A percentile compares a stretch with the other conserved stretches of the same genome.
These are phyloP conservation scores for Trachymyrmex septentrionalis DNA, from an alignment of 1,140 invertebrate genomes.

Conservation along the genomic window DNA sequence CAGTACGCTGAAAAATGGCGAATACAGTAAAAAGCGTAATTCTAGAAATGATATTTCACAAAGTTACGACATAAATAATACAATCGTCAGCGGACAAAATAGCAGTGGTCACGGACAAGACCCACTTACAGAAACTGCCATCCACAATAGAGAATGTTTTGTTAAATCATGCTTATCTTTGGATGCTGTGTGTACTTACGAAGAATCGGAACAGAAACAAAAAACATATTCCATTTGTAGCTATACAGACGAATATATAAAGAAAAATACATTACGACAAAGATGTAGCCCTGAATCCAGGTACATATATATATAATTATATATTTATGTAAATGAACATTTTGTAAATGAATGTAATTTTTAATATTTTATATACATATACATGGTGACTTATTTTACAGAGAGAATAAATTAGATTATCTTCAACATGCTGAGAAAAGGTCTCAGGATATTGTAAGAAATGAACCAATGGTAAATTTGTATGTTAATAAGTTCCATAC, in stretches of 20 bases:
- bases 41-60: conserved; percentile 25
- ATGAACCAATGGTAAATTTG: conserved; percentile 58
- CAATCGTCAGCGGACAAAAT: conserved; percentile 37
- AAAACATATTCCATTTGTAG: conserved; percentile 71
- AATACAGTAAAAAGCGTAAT: conserved; percentile 14
- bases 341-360: too few species aligned
- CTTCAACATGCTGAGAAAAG: conserved; percentile 56
- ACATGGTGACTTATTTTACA: conserved; percentile 2
- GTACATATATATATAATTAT: conserved; percentile 76
- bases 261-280: conserved; percentile 57
- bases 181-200: conserved; percentile 66
- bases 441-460: conserved; percentile 47
- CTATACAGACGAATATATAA: conserved; percentile 63
- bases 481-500: background rate
- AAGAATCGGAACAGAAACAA: conserved; percentile 64
- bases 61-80: conserved; percentile 38
- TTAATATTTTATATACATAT: background rate
- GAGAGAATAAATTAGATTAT: conserved; percentile 20
- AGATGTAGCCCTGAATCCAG: conserved; percentile 74
- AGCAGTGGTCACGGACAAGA: conserved; percentile 18
- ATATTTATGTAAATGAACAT: background rate
- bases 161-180: conserved; percentile 71
- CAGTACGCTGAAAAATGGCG: conserved; percentile 59
- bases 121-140: conserved; percentile 13
- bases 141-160: conserved; percentile 54